A percentile compares a stretch with the other conserved stretches of the same genome.
phyloP scores from a whole-genome alignment of 2,888 invertebrate genomes.

The Camptogramma bilineatum region DNA sequence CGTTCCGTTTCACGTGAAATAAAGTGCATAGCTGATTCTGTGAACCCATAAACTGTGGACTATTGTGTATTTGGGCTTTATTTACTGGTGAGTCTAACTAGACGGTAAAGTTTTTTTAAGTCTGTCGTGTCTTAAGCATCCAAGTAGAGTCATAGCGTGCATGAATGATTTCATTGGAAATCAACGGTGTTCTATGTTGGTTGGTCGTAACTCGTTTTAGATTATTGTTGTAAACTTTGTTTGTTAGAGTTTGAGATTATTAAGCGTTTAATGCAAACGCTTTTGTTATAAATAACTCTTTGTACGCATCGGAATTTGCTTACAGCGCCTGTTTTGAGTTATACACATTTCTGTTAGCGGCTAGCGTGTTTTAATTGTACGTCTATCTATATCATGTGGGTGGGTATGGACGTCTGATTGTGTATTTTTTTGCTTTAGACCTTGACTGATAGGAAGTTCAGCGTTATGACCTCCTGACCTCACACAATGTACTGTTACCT shows the following conservation, averaged over 20 bases:
- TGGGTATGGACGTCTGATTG: not conserved
- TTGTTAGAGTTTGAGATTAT: conserved; percentile 22
- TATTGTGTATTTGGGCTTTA: conserved; percentile 26
- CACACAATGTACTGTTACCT: not conserved
- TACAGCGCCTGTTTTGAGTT: conserved; percentile 19
- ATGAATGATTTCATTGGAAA: conserved; percentile 39
- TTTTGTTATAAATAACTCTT: conserved; percentile 41
- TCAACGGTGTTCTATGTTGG: conserved; percentile 33
- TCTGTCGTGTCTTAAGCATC: not conserved
- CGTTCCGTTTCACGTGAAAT: conserved; percentile 44
- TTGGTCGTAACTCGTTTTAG: conserved; percentile 19
- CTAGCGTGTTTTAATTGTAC: not conserved
- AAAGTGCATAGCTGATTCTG: conserved; percentile 57
- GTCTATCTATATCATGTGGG: not conserved
- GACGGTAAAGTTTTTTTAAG: conserved; percentile 1
- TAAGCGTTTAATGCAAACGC: conserved; percentile 30
- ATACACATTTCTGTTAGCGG: not conserved
- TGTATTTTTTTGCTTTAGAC: conserved; percentile 2
- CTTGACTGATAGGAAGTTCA: conserved; percentile 16
- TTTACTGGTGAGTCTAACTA: conserved; percentile 39
- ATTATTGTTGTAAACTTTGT: conserved; percentile 10
- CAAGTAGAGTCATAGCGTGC: conserved; percentile 25
- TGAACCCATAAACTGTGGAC: conserved; percentile 45
- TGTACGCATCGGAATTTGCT: conserved; percentile 33
- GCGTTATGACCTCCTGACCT: conserved; percentile 1